Evolutionary conservation across 2,797 vertebrate genomes (phyloP).

Genomic region (Natrix natrix): DNA sequence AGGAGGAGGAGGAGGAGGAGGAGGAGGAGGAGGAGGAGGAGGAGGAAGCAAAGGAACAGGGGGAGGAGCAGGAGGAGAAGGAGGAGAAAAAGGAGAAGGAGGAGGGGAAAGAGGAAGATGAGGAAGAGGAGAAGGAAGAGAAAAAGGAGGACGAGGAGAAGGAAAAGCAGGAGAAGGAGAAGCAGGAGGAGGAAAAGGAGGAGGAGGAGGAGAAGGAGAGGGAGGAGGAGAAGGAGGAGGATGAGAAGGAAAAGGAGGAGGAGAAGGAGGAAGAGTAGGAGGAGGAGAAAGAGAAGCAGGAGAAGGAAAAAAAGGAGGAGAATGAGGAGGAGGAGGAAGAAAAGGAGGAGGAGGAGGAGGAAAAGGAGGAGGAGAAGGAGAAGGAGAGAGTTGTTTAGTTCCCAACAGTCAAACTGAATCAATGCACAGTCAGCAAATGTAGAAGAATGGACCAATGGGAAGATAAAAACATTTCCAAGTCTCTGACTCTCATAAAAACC

Average conservation of each 20-base stretch:
- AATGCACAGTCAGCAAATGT: neutral
- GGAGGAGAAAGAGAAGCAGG: rapidly evolving
- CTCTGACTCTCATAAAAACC: neutral
- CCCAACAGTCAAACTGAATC: neutral
- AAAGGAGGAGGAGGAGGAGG: rapidly evolving
- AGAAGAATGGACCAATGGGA: neutral
- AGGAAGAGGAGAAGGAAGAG: neutral
- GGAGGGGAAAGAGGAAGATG: neutral
- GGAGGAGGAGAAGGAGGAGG: rapidly evolving
- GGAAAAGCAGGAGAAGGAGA: rapidly evolving
- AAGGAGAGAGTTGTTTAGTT: neutral
- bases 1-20: neutral
- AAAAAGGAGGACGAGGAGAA: rapidly evolving
- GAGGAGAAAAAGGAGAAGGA: neutral
- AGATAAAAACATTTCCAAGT: neutral
- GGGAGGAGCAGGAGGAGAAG: neutral
- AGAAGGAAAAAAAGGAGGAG: too few relatives aligned
- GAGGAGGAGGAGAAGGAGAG: rapidly evolving
- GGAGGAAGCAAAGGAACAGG: too few relatives aligned
- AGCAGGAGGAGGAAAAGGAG: rapidly evolving
- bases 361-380: rapidly evolving
- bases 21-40: rapidly evolving
- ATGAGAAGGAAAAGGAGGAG: too few relatives aligned
- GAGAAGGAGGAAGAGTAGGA: too few relatives aligned
- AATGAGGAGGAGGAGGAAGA: neutral